These are phyloP conservation scores for Odontomachus brunneus DNA, from an alignment of 1,140 invertebrate genomes.

Conservation along the genomic window DNA sequence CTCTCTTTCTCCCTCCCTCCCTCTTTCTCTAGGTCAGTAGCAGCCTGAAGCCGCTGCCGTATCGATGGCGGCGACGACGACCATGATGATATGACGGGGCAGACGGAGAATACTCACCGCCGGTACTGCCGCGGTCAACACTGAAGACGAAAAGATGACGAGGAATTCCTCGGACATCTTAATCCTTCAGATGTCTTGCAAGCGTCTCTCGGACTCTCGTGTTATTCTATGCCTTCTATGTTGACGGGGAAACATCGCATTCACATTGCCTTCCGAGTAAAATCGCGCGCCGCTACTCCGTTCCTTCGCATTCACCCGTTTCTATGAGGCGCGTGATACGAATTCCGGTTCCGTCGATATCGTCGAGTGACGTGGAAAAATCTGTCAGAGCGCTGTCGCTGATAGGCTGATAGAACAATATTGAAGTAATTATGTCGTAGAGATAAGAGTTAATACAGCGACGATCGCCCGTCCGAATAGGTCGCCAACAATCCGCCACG, in stretches of 20 bases:
- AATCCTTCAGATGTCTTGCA: background rate
- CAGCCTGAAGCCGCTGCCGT: slow-evolving; percentile 25
- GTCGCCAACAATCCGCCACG: background rate
- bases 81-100: background rate
- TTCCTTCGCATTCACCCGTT: background rate
- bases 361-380: slow-evolving; percentile 16
- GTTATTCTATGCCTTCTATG: too few relatives aligned
- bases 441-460: slow-evolving; percentile 9
- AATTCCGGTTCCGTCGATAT: background rate
- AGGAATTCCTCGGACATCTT: background rate
- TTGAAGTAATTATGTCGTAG: background rate
- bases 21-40: slow-evolving; percentile 44
- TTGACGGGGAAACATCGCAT: too few relatives aligned
- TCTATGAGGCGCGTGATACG: background rate
- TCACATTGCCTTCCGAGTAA: background rate
- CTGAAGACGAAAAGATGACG: background rate
- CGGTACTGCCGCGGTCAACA: background rate
- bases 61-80: background rate
- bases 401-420: background rate
- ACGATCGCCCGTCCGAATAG: background rate
- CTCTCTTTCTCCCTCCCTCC: slow-evolving; percentile 7
- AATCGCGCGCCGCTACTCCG: background rate
- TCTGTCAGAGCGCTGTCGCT: background rate
- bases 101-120: slow-evolving; percentile 6
- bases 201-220: background rate